These are phyloP conservation scores for Melanotaenia boesemani DNA, from an alignment of 2,797 vertebrate genomes.

Conservation along the genomic window DNA sequence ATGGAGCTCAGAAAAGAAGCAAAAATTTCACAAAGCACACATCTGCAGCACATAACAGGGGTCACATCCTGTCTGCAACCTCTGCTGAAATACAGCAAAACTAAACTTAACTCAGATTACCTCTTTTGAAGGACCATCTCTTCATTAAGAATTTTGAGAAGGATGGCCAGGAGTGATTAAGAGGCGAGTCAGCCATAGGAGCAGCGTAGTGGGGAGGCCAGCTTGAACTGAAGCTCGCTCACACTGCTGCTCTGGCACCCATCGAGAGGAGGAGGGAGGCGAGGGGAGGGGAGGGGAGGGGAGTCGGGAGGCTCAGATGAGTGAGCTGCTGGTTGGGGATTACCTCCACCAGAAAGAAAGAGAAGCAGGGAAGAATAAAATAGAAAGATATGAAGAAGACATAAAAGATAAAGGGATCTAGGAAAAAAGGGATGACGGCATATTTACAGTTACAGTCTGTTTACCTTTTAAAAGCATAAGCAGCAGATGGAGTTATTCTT, in stretches of 20 bases:
- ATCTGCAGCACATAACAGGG: neutral
- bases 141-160: constrained; percentile 96
- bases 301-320: constrained; percentile 19
- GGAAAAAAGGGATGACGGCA: no score
- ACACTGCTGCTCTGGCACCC: constrained; percentile 51
- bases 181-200: constrained; percentile 90
- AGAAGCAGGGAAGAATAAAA: neutral
- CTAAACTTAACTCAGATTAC: constrained; percentile 74
- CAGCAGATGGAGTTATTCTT: no score
- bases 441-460: neutral
- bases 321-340: constrained; percentile 52
- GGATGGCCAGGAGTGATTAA: constrained; percentile 97
- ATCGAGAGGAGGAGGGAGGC: constrained; percentile 32
- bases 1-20: neutral
- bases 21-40: neutral
- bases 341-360: constrained; percentile 31
- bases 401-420: neutral
- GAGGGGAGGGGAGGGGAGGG: neutral
- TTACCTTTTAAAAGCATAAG: neutral
- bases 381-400: neutral
- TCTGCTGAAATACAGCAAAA: neutral
- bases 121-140: constrained; percentile 96
- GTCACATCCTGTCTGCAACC: constrained; percentile 10
- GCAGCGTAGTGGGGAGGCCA: constrained; percentile 57
- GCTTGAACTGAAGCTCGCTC: constrained; percentile 56